Percentiles rank a stretch among this genome's conserved stretches.
phyloP scores from a whole-genome alignment of 1,140 invertebrate species.

The Bombus ignitus region DNA sequence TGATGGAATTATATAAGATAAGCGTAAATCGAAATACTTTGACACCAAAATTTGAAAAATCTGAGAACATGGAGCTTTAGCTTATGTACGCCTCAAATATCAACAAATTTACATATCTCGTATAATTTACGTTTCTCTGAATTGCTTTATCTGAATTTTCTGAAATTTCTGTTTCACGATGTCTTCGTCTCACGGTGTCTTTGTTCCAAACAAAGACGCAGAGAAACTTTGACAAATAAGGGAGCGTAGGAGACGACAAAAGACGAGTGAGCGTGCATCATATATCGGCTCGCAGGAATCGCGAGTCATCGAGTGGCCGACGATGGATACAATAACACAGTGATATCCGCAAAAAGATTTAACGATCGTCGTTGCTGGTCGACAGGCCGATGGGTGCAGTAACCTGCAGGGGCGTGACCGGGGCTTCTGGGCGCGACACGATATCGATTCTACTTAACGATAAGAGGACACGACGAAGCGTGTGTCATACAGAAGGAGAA shows the following conservation, averaged over 20 bases:
- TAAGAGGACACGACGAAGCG: constrained; percentile 33
- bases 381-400: constrained; percentile 44
- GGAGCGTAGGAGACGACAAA: neutral
- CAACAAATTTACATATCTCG: too few relatives aligned
- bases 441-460: constrained; percentile 53
- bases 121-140: too few relatives aligned
- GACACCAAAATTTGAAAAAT: too few relatives aligned
- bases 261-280: neutral
- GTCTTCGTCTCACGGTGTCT: neutral
- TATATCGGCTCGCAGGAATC: constrained; percentile 17
- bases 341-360: constrained; percentile 44
- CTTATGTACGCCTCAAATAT: too few relatives aligned
- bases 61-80: too few relatives aligned
- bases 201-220: neutral
- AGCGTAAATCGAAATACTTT: too few relatives aligned
- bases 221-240: neutral
- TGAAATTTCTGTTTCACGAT: neutral
- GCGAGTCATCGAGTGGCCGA: constrained; percentile 15
- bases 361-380: constrained; percentile 43
- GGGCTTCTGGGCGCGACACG: constrained; percentile 51
- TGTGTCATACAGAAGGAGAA: constrained; percentile 36
- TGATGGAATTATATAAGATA: too few relatives aligned
- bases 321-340: constrained; percentile 25
- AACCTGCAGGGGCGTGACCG: constrained; percentile 52
- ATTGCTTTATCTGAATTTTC: neutral